Conservation (phyloP, 2,113 vertebrate species). For the Talpa occidentalis region DNA sequence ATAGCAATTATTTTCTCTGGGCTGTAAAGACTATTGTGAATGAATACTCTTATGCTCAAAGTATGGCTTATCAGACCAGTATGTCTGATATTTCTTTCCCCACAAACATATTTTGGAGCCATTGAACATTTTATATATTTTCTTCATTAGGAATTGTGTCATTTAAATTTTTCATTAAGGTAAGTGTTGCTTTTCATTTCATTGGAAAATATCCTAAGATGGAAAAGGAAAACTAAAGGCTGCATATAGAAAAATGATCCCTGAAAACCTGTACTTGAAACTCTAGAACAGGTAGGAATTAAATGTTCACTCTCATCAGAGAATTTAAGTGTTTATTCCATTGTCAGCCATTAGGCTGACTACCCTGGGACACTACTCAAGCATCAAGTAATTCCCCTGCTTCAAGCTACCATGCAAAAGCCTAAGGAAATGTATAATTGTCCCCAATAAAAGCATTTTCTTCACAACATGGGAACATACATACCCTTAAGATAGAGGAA, state of each 20-base stretch:
- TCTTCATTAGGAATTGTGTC: neutral
- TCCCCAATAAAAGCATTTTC: neutral
- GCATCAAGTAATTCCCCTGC: neutral
- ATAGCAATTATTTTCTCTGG: neutral
- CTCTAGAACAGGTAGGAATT: neutral
- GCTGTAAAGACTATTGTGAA: neutral
- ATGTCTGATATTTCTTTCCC: neutral
- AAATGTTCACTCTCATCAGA: neutral
- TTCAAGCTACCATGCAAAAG: neutral
- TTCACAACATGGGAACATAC: neutral
- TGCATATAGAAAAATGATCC: neutral
- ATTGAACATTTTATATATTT: neutral
- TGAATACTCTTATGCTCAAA: neutral
- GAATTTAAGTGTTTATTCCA: neutral
- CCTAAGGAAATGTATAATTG: neutral
- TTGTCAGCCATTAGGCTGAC: neutral
- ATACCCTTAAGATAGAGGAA: neutral
- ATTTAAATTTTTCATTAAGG: neutral
- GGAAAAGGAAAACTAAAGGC: neutral
- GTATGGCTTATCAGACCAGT: neutral
- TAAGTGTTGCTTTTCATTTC: neutral
- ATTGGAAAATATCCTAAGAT: neutral
- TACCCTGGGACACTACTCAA: neutral
- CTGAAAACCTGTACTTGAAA: slow-evolving; percentile 2
- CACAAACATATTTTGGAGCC: neutral